phyloP scores from a whole-genome alignment of 2,888 invertebrate genomes.

The Alentia gelatinosa region DNA sequence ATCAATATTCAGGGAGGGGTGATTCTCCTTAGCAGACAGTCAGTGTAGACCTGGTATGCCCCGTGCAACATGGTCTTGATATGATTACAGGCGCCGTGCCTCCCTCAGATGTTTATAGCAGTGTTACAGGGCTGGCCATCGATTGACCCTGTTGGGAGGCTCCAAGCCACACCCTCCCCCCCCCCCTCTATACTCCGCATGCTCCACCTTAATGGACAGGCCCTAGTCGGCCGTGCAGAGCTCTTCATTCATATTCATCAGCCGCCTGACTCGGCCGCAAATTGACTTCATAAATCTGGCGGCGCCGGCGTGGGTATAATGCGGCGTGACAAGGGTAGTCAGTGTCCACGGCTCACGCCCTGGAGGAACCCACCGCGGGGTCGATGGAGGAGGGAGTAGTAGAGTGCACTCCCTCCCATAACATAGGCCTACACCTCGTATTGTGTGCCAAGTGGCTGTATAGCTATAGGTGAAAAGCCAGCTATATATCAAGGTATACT shows the following conservation, averaged over 20 bases:
- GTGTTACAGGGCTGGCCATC: neutral
- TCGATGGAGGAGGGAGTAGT: neutral
- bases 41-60: too few relatives aligned
- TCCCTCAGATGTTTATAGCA: neutral
- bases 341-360: neutral
- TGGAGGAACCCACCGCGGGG: neutral
- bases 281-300: slow-evolving; percentile 38
- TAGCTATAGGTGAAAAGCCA: too few relatives aligned
- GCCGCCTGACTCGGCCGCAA: neutral
- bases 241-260: slow-evolving; percentile 35
- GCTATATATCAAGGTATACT: too few relatives aligned
- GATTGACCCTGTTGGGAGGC: neutral
- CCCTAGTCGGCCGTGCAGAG: neutral
- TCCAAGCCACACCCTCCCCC: neutral
- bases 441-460: too few relatives aligned
- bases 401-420: neutral
- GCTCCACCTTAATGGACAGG: neutral
- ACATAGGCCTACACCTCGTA: neutral
- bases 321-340: neutral
- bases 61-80: too few relatives aligned
- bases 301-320: neutral
- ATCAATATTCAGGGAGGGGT: too few relatives aligned
- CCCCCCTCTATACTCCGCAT: neutral
- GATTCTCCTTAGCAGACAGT: too few relatives aligned
- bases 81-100: neutral